phyloP scores from a whole-genome alignment of 2,797 vertebrate species.

The Novumbra hubbsi region DNA sequence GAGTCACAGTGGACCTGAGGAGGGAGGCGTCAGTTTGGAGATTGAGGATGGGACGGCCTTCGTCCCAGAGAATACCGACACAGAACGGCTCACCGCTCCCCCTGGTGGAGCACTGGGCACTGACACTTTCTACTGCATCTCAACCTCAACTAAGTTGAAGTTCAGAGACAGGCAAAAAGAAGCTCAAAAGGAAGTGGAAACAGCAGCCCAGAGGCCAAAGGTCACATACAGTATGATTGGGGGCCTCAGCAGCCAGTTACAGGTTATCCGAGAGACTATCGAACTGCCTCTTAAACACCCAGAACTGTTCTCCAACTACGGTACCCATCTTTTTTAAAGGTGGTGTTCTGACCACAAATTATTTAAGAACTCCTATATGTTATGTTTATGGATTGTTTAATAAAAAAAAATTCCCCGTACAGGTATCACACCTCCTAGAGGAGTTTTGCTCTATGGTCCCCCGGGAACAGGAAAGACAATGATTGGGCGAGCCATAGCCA shows the following conservation, averaged over 20 bases:
- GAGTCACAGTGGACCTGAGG: conserved; percentile 30
- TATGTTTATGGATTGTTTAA: neutral
- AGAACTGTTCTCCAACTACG: conserved; percentile 85
- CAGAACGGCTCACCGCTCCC: conserved; percentile 33
- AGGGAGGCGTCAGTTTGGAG: conserved; percentile 28
- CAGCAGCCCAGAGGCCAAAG: conserved; percentile 52
- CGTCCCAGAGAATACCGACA: conserved; percentile 23
- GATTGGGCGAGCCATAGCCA: conserved; percentile 92
- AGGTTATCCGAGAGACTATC: conserved; percentile 86
- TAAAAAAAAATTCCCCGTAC: conserved; percentile 27
- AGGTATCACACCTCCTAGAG: conserved; percentile 91
- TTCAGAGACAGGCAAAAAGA: conserved; percentile 52
- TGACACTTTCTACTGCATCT: conserved; percentile 85
- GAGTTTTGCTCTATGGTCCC: conserved; percentile 90
- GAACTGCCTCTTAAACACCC: conserved; percentile 91
- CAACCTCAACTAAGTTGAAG: conserved; percentile 75
- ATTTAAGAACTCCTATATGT: neutral
- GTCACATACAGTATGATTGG: conserved; percentile 93
- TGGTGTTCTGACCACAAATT: neutral
- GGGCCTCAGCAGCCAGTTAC: conserved; percentile 84
- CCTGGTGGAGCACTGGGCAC: conserved; percentile 52
- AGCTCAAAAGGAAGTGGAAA: conserved; percentile 33
- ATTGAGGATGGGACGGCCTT: conserved; percentile 23
- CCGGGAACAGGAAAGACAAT: conserved; percentile 96
- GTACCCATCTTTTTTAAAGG: conserved; percentile 56